phyloP scores from a whole-genome alignment of 30 jellyfish, hydroid and myxozoan species.

The Cassiopea xamachana region DNA sequence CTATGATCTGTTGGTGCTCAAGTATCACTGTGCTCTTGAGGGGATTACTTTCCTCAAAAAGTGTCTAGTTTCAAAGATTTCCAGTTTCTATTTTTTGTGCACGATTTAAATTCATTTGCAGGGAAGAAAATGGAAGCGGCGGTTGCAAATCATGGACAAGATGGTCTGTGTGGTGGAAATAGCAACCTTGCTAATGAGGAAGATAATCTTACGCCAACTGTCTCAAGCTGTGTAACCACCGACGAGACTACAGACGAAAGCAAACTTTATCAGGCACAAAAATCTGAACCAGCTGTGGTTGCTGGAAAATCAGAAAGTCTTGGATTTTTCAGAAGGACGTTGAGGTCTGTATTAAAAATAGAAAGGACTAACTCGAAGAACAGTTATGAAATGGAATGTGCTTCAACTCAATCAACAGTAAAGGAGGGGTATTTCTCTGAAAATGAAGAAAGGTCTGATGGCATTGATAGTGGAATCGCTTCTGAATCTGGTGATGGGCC shows the following conservation, averaged over 20 bases:
- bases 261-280: background rate
- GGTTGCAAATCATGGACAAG: background rate
- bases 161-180: constrained; percentile 15
- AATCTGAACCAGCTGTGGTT: background rate
- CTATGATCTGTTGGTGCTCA: no score
- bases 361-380: constrained; percentile 37
- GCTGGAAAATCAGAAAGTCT: constrained; percentile 1
- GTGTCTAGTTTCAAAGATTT: no score
- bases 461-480: constrained; percentile 77
- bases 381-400: constrained; percentile 64
- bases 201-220: background rate
- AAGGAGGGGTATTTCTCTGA: constrained; percentile 59
- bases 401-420: constrained; percentile 19
- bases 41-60: no score
- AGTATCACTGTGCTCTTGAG: no score
- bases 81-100: background rate
- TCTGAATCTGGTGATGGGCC: constrained; percentile 70
- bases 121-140: constrained; percentile 4
- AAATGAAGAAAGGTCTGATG: constrained; percentile 56
- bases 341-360: constrained; percentile 25
- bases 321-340: constrained; percentile 31
- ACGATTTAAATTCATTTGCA: background rate
- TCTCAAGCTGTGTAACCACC: background rate
- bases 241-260: background rate
- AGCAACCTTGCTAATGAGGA: background rate